Evolutionary conservation across 2,113 vertebrate genomes (phyloP).

Genomic region (Sebastes schlegelii): DNA sequence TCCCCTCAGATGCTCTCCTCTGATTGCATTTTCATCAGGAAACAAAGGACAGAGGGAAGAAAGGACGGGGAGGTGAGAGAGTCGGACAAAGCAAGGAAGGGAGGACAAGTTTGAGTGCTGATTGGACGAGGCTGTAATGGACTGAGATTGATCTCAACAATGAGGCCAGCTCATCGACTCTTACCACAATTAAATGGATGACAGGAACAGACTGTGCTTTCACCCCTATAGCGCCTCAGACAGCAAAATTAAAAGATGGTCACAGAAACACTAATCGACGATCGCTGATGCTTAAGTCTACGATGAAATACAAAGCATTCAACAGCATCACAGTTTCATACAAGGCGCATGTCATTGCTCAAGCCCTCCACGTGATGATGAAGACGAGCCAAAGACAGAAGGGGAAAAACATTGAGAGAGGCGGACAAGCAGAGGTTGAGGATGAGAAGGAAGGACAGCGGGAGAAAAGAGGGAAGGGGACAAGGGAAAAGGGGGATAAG

Average conservation of each 20-base stretch:
- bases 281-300: background rate
- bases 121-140: slow-evolving; percentile 44
- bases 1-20: slow-evolving; percentile 65
- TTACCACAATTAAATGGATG: slow-evolving; percentile 28
- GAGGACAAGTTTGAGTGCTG: slow-evolving; percentile 37
- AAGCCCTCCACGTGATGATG: slow-evolving; percentile 4
- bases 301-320: slow-evolving; percentile 14
- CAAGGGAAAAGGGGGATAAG: slow-evolving; percentile 32
- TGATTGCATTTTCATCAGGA: slow-evolving; percentile 71
- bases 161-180: slow-evolving; percentile 76
- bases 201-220: slow-evolving; percentile 33
- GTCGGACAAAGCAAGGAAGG: slow-evolving; percentile 39
- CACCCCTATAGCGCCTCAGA: slow-evolving; percentile 32
- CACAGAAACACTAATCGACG: slow-evolving; percentile 20
- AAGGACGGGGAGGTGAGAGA: slow-evolving; percentile 40
- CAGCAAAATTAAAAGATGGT: slow-evolving; percentile 37
- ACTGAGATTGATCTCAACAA: slow-evolving; percentile 58
- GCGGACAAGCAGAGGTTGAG: slow-evolving; percentile 38
- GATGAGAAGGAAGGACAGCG: slow-evolving; percentile 42
- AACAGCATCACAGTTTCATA: slow-evolving; percentile 13
- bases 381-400: slow-evolving; percentile 25
- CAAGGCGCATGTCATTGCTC: background rate
- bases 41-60: slow-evolving; percentile 55
- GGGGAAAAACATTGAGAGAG: slow-evolving; percentile 2
- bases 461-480: slow-evolving; percentile 25